These are phyloP conservation scores for Aplochiton taeniatus DNA, from an alignment of 2,797 vertebrate genomes.

Conservation along the genomic window DNA sequence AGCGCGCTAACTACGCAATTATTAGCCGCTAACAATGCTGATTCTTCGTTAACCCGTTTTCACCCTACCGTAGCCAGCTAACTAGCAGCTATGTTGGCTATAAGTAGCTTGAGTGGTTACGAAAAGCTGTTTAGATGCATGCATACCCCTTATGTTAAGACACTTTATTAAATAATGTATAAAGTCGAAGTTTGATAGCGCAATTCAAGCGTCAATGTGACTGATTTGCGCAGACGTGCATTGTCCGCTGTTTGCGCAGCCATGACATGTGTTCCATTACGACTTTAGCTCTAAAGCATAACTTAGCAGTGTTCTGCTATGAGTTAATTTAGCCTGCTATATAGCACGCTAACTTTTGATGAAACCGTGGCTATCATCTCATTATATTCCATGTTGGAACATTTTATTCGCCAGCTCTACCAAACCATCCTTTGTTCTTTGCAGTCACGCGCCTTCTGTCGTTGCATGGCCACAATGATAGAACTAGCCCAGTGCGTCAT, in stretches of 20 bases:
- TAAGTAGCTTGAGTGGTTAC: slow-evolving; percentile 63
- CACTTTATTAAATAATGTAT: neutral
- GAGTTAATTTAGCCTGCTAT: slow-evolving; percentile 9
- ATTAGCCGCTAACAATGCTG: slow-evolving; percentile 77
- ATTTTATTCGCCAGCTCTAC: neutral
- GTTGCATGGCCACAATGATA: neutral
- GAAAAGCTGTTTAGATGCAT: slow-evolving; percentile 31
- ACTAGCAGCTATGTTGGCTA: slow-evolving; percentile 75
- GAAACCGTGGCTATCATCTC: too few relatives aligned
- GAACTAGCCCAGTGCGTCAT: neutral
- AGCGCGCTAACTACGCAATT: slow-evolving; percentile 71
- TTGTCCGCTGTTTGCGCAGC: slow-evolving; percentile 17
- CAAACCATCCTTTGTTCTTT: neutral
- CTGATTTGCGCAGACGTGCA: neutral
- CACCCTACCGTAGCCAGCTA: slow-evolving; percentile 68
- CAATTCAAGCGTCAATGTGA: too few relatives aligned
- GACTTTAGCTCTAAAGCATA: neutral
- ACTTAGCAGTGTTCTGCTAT: neutral
- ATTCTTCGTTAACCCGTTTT: slow-evolving; percentile 68
- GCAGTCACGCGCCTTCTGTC: neutral
- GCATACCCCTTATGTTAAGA: slow-evolving; percentile 35
- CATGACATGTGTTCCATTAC: slow-evolving; percentile 17
- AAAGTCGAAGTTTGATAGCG: too few relatives aligned
- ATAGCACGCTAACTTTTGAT: neutral
- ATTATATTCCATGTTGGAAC: neutral